A percentile compares a stretch with the other conserved stretches of the same genome.
phyloP scores from a whole-genome alignment of 2,888 invertebrate species.

The Notodonta ziczac region DNA sequence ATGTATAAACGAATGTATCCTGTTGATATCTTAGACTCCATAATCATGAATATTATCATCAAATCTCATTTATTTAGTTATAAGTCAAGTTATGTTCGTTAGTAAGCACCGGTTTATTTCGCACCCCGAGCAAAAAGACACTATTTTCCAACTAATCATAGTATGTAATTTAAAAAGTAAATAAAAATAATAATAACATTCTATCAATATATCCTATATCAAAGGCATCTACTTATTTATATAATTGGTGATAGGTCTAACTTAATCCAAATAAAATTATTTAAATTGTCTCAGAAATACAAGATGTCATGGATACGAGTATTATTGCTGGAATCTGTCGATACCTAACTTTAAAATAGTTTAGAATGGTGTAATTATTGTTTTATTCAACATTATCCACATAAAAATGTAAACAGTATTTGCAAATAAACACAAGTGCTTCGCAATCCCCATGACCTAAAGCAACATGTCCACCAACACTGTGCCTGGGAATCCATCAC shows the following conservation, averaged over 20 bases:
- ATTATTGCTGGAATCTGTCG: too few species aligned
- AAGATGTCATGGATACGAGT: too few species aligned
- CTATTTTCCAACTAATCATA: conserved; percentile 47
- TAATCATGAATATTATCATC: conserved; percentile 4
- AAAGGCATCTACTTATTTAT: too few species aligned
- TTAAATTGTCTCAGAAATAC: too few species aligned
- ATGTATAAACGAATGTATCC: conserved; percentile 3
- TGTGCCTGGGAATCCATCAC: too few species aligned
- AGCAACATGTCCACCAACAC: too few species aligned
- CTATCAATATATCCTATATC: too few species aligned
- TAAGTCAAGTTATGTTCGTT: conserved; percentile 36
- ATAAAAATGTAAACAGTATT: conserved; percentile 18
- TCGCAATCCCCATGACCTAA: not conserved
- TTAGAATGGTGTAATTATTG: too few species aligned
- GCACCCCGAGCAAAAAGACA: conserved; percentile 53
- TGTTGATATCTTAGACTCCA: conserved; percentile 6
- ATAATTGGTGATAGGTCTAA: too few species aligned
- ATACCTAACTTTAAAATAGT: too few species aligned
- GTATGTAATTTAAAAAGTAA: conserved; percentile 17
- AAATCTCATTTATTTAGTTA: conserved; percentile 22
- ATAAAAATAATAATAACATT: not conserved
- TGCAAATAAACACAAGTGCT: not conserved
- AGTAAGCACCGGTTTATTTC: conserved; percentile 60
- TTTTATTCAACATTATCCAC: too few species aligned
- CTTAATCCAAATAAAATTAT: too few species aligned